Evolutionary conservation across 2,113 vertebrate genomes (phyloP), one percentile per base, ranked within the genome.

Genomic region (Platanista minor): DNA sequence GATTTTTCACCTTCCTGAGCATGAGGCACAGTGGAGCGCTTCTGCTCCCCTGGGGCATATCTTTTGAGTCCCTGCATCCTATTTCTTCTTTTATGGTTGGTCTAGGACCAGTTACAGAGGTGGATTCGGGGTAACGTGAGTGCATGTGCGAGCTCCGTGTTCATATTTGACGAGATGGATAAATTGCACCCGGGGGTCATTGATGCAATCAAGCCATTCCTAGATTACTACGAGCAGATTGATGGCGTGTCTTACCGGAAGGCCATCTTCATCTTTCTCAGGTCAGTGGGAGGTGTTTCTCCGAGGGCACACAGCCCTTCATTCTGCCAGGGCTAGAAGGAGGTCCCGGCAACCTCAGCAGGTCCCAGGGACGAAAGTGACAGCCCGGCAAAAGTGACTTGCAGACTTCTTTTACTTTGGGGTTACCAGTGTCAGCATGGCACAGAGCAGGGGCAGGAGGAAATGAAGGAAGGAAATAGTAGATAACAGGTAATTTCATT

Each of bases 121-220:
- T 99, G 99, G 99, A 99, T 99, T 84, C 99, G 97, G 92, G 99
- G 99, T 20, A 99, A 99, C 0, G 99, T 99, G 92, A 99, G 98
- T 4, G 98, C 98, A 4, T 99, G 99, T 21, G 97, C 98, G 0
- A 98, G 96, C 43, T 99, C 99, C 0, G 96, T 99, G 96, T 99
- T 99, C 98, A 99, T 99, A 95, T 99, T 99, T 82, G 99, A 99
- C 1, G 99, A 99, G 98, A 99, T 99, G 99, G 99, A 99, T 90
- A 99, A 99, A 94, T 98, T 99, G 99, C 99, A 99, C 46, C 99
- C 99, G 0, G 99, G 99, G 15, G 91, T 99, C 95, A 99, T 99
- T 1, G 99, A 99, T 64, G 98, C 99, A 80, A 99, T 99, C 95
- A 99, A 99, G 85, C 99, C 99, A 0, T 99, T 99, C 91, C 98